A percentile compares a stretch with the other conserved stretches of the same genome.
Conservation (phyloP, 2,888 invertebrate genomes). For the Diadegma fenestrale region DNA sequence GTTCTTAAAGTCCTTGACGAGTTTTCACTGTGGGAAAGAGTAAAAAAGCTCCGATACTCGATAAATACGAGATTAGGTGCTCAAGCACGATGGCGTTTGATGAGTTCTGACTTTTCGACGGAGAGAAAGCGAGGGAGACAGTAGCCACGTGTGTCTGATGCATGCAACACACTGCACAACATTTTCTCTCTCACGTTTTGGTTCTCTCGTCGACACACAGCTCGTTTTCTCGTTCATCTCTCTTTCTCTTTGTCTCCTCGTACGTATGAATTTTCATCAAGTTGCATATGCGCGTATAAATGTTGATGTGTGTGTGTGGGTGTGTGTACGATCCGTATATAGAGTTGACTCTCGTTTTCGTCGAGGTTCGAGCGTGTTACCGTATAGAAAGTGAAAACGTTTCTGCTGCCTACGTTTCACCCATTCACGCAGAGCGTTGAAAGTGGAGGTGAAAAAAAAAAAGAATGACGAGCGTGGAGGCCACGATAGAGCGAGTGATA, state of each 20-base stretch:
- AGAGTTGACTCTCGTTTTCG: slow-evolving; percentile 84
- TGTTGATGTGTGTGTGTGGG: slow-evolving; percentile 10
- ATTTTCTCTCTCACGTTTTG: slow-evolving; percentile 76
- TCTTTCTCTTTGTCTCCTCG: slow-evolving; percentile 36
- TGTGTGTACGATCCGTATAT: slow-evolving; percentile 40
- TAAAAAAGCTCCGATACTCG: not conserved
- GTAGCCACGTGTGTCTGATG: slow-evolving; percentile 73
- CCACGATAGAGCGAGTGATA: slow-evolving; percentile 56
- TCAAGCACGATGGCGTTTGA: not conserved
- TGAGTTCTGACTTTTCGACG: slow-evolving; percentile 4
- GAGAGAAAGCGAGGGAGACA: slow-evolving; percentile 45
- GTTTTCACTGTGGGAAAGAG: not conserved
- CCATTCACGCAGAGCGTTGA: slow-evolving; percentile 83
- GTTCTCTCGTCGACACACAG: slow-evolving; percentile 70
- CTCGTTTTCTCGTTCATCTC: slow-evolving; percentile 62
- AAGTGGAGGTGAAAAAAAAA: slow-evolving; percentile 69
- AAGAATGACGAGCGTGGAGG: slow-evolving; percentile 30
- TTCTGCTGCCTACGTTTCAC: slow-evolving; percentile 83
- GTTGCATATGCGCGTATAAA: not conserved
- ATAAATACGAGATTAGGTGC: not conserved
- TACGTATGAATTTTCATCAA: not conserved
- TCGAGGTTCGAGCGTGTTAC: slow-evolving; percentile 74
- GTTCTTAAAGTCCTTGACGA: no score
- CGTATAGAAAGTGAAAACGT: slow-evolving; percentile 84
- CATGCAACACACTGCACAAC: slow-evolving; percentile 62